Evolutionary conservation across 92 coral and sea anemone species (phyloP).

Genomic region (Epizoanthus fatuus): DNA sequence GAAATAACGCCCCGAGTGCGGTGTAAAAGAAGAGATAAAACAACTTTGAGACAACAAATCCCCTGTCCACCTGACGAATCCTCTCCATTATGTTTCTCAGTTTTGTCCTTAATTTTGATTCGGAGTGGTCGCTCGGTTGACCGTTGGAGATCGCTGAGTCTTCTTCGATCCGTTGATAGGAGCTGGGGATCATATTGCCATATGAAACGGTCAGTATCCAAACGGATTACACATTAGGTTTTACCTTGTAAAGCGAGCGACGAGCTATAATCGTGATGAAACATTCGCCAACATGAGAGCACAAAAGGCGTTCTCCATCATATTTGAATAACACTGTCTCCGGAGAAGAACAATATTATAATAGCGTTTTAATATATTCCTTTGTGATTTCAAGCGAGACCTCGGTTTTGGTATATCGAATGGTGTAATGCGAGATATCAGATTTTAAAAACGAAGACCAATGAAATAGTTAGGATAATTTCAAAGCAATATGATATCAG

Average conservation of each 20-base stretch:
- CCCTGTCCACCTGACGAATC: constrained; percentile 59
- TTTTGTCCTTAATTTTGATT: constrained; percentile 57
- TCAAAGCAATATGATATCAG: too few species aligned
- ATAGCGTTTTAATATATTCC: constrained; percentile 26
- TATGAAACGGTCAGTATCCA: not conserved
- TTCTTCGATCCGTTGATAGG: constrained; percentile 78
- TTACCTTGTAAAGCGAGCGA: not conserved
- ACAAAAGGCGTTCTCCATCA: not conserved
- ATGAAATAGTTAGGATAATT: too few species aligned
- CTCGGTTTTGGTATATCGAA: not conserved
- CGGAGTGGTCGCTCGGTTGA: constrained; percentile 26
- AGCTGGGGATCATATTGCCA: constrained; percentile 79
- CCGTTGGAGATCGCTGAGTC: constrained; percentile 70
- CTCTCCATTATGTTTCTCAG: constrained; percentile 43
- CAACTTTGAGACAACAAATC: constrained; percentile 85
- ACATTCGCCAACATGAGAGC: not conserved
- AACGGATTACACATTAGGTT: not conserved
- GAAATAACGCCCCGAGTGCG: constrained; percentile 86
- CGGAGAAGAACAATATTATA: constrained; percentile 24
- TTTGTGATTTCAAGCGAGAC: constrained; percentile 34
- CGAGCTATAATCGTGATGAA: not conserved
- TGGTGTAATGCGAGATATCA: not conserved
- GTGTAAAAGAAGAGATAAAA: constrained; percentile 93
- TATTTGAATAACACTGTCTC: constrained; percentile 26
- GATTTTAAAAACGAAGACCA: not conserved